Conservation (phyloP, 2,888 invertebrate species). For the Drosophila peninsularis region DNA sequence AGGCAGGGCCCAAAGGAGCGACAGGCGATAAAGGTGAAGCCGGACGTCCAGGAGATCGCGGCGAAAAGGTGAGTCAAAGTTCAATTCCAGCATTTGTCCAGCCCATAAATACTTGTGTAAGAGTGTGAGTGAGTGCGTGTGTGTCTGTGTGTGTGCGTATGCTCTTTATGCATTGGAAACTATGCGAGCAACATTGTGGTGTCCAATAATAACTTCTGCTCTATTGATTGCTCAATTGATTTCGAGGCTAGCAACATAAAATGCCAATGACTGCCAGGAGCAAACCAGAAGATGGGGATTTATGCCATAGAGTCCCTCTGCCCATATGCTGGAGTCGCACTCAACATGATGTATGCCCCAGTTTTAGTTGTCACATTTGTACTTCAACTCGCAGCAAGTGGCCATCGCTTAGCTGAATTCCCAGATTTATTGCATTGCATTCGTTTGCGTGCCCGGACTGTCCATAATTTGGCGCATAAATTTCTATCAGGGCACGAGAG, state of each 20-base stretch:
- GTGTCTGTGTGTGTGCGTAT: conserved; percentile 23
- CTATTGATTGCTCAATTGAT: conserved; percentile 83
- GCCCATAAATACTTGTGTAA: conserved; percentile 28
- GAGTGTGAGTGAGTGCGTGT: conserved; percentile 11
- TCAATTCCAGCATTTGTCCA: conserved; percentile 39
- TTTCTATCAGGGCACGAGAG: conserved; percentile 54
- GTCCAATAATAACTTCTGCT: conserved; percentile 75
- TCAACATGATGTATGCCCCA: conserved; percentile 13
- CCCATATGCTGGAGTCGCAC: conserved; percentile 5
- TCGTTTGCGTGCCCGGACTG: conserved; percentile 60
- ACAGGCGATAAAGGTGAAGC: conserved; percentile 88
- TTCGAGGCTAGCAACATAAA: conserved; percentile 46
- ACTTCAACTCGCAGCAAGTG: conserved; percentile 29
- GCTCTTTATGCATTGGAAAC: conserved; percentile 50
- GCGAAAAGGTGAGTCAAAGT: conserved; percentile 88
- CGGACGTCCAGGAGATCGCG: conserved; percentile 89
- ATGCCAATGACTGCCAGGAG: conserved; percentile 13
- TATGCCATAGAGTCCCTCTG: background rate
- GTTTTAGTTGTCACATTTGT: conserved; percentile 19
- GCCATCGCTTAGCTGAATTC: conserved; percentile 30
- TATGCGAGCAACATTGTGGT: conserved; percentile 52
- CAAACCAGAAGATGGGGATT: background rate
- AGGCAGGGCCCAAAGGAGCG: conserved; percentile 91
- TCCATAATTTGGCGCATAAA: conserved; percentile 72
- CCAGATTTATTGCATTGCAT: conserved; percentile 68